phyloP scores from a whole-genome alignment of 2,113 vertebrate species.

The Macroglossus sobrinus region DNA sequence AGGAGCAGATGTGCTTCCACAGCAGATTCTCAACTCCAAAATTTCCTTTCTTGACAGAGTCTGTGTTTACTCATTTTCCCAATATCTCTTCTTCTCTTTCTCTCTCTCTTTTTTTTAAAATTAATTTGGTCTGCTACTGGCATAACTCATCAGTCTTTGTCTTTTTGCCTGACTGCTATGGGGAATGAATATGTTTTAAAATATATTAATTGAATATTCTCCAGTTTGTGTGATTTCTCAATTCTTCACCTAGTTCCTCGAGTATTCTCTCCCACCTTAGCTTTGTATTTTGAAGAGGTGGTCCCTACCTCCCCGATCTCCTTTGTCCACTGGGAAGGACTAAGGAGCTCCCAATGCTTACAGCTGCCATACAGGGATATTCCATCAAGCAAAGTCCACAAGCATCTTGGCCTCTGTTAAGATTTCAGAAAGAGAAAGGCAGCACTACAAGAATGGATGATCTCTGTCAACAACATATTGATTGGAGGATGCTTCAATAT shows the following conservation, averaged over 20 bases:
- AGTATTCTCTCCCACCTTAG: background rate
- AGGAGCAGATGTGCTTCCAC: background rate
- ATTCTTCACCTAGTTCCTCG: background rate
- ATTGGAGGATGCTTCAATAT: conserved; percentile 14
- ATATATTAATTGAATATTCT: background rate
- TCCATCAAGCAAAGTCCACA: background rate
- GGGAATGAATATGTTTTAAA: background rate
- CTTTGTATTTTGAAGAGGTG: background rate
- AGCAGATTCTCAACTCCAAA: background rate
- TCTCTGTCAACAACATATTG: conserved; percentile 23
- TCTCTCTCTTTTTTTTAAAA: background rate
- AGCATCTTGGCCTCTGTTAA: background rate
- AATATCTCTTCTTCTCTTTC: background rate
- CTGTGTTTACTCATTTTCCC: conserved; percentile 18
- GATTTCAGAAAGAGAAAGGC: conserved; percentile 23
- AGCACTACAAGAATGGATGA: background rate
- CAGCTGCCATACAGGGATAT: background rate
- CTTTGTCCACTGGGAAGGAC: background rate
- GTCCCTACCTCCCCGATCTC: background rate
- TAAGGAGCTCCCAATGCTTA: background rate
- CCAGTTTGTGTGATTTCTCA: conserved; percentile 14
- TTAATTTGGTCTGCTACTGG: background rate
- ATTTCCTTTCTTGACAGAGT: conserved; percentile 49
- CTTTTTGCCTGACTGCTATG: background rate
- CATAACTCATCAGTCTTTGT: conserved; percentile 18